phyloP scores from a whole-genome alignment of 2,888 invertebrate genomes.

The Pammene fasciana region DNA sequence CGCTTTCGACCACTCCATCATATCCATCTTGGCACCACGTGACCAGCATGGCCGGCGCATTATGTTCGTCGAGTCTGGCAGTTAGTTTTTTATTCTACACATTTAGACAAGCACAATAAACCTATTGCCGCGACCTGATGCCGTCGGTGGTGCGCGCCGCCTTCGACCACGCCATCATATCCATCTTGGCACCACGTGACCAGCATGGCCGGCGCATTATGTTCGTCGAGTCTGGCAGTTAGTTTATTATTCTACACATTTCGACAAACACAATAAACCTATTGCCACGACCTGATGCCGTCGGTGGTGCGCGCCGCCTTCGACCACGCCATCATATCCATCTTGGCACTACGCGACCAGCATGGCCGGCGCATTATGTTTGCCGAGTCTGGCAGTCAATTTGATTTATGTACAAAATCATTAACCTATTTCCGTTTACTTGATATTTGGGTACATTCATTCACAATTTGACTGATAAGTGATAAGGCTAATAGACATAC shows the following conservation, averaged over 20 bases:
- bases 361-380: slow-evolving; percentile 87
- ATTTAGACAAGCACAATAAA: slow-evolving; percentile 85
- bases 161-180: slow-evolving; percentile 86
- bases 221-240: slow-evolving; percentile 81
- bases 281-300: slow-evolving; percentile 86
- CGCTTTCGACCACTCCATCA: slow-evolving; percentile 85
- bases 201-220: slow-evolving; percentile 87
- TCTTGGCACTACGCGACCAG: slow-evolving; percentile 87
- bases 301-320: slow-evolving; percentile 85
- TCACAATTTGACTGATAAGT: no score
- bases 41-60: slow-evolving; percentile 87
- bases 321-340: slow-evolving; percentile 85
- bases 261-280: slow-evolving; percentile 63
- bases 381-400: slow-evolving; percentile 69
- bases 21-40: slow-evolving; percentile 87
- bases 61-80: slow-evolving; percentile 87
- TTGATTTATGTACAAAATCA: no score
- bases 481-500: no score
- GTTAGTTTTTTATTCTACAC: slow-evolving; percentile 86
- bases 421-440: no score
- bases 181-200: slow-evolving; percentile 87
- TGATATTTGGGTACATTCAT: no score
- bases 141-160: slow-evolving; percentile 85
- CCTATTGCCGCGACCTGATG: slow-evolving; percentile 84
- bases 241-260: slow-evolving; percentile 72